Conservation (phyloP, 1,140 invertebrate species). For the Drosophila sp. region DNA sequence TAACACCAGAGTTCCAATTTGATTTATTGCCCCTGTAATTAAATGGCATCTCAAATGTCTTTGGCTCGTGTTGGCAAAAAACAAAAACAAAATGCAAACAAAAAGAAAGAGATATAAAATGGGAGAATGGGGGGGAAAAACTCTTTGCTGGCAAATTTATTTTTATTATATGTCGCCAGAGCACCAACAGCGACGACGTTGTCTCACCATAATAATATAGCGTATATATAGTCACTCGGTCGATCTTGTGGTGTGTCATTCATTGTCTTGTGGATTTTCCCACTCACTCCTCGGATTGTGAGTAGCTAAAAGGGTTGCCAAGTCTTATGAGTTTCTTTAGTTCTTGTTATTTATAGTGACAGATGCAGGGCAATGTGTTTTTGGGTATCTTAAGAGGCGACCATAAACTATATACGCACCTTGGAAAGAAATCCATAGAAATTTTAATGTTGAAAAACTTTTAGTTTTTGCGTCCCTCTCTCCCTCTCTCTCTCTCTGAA, state of each 20-base stretch:
- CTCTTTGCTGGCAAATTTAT: constrained; percentile 53
- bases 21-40: constrained; percentile 66
- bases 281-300: constrained; percentile 25
- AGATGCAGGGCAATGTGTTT: constrained; percentile 72
- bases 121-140: constrained; percentile 4
- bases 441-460: constrained; percentile 64
- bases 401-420: constrained; percentile 26
- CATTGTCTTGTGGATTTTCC: constrained; percentile 34
- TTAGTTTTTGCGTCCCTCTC: constrained; percentile 24
- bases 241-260: constrained; percentile 30
- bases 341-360: constrained; percentile 71
- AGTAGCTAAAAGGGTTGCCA: constrained; percentile 64
- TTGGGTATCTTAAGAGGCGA: background rate
- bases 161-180: constrained; percentile 47
- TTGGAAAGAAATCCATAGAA: constrained; percentile 35
- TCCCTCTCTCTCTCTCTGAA: background rate
- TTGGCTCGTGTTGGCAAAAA: constrained; percentile 50
- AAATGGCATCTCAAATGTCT: constrained; percentile 47
- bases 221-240: constrained; percentile 2
- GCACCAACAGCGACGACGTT: background rate
- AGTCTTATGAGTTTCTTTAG: constrained; percentile 49
- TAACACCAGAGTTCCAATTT: constrained; percentile 15
- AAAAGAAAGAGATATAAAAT: background rate
- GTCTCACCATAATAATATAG: constrained; percentile 50
- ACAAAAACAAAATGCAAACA: background rate